A percentile compares a stretch with the other conserved stretches of the same genome.
Conservation (phyloP, 2,888 invertebrate genomes). For the Agapetus fuscipes region DNA sequence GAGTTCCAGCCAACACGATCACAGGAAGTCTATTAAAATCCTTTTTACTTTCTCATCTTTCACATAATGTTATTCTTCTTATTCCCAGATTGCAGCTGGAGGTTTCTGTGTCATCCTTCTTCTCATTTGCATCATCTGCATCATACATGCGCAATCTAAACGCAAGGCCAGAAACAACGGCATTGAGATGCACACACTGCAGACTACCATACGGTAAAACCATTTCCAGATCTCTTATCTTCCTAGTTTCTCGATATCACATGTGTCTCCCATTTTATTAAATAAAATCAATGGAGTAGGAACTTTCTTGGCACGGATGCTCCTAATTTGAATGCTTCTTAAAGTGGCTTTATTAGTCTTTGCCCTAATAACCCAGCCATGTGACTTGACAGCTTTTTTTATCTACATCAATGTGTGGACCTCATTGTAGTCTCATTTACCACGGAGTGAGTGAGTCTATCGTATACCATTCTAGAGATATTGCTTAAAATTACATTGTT, state of each 20-base stretch:
- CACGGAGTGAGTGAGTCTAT: background rate
- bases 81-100: constrained; percentile 32
- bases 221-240: too few relatives aligned
- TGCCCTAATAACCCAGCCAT: background rate
- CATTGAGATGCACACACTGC: constrained; percentile 36
- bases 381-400: background rate
- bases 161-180: constrained; percentile 38
- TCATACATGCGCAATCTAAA: constrained; percentile 33
- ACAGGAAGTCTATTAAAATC: too few relatives aligned
- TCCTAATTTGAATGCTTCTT: too few relatives aligned
- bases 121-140: too few relatives aligned
- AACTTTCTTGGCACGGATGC: too few relatives aligned
- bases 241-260: background rate
- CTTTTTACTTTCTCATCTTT: too few relatives aligned
- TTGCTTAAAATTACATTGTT: too few relatives aligned
- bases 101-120: constrained; percentile 34
- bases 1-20: too few relatives aligned
- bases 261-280: background rate
- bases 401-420: too few relatives aligned
- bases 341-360: too few relatives aligned
- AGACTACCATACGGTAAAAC: constrained; percentile 37
- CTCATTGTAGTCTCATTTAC: too few relatives aligned
- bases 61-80: constrained; percentile 6
- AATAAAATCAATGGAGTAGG: too few relatives aligned
- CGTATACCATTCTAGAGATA: background rate